Evolutionary conservation across 2,113 vertebrate genomes (phyloP).

Genomic region (Caranx ignobilis): DNA sequence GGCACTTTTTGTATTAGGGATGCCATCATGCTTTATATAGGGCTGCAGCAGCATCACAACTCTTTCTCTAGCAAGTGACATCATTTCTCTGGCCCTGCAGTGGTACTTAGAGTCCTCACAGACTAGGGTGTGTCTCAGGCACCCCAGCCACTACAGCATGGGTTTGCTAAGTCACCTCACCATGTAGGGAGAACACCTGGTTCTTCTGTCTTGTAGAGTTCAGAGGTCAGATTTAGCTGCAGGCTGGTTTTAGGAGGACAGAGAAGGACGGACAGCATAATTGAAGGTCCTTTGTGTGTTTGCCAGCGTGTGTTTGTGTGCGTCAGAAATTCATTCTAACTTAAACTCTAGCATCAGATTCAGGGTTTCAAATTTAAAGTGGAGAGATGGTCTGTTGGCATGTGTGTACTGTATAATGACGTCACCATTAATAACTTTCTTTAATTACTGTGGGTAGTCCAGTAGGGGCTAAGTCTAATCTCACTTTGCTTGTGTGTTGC

Average conservation of each 20-base stretch:
- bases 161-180: constrained; percentile 17
- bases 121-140: constrained; percentile 51
- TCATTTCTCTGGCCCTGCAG: constrained; percentile 59
- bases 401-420: constrained; percentile 26
- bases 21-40: constrained; percentile 58
- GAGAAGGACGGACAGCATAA: background rate
- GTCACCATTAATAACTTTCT: constrained; percentile 45
- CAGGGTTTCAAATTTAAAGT: constrained; percentile 39
- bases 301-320: too few relatives aligned
- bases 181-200: constrained; percentile 26
- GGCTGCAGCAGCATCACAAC: constrained; percentile 30
- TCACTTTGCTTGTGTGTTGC: constrained; percentile 23
- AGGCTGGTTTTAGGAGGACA: constrained; percentile 20
- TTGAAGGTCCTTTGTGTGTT: constrained; percentile 2
- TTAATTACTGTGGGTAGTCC: constrained; percentile 63
- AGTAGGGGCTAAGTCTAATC: constrained; percentile 47
- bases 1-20: constrained; percentile 33
- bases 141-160: background rate
- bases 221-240: constrained; percentile 42
- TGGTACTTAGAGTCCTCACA: constrained; percentile 35
- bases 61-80: constrained; percentile 59
- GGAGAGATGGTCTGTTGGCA: constrained; percentile 36
- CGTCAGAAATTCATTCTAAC: constrained; percentile 20
- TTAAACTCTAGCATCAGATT: constrained; percentile 20
- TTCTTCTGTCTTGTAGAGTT: background rate